Percentiles rank a stretch among this genome's conserved stretches.
These are phyloP conservation scores for Cerastis rubricosa DNA, from an alignment of 2,888 invertebrate genomes.

Conservation along the genomic window DNA sequence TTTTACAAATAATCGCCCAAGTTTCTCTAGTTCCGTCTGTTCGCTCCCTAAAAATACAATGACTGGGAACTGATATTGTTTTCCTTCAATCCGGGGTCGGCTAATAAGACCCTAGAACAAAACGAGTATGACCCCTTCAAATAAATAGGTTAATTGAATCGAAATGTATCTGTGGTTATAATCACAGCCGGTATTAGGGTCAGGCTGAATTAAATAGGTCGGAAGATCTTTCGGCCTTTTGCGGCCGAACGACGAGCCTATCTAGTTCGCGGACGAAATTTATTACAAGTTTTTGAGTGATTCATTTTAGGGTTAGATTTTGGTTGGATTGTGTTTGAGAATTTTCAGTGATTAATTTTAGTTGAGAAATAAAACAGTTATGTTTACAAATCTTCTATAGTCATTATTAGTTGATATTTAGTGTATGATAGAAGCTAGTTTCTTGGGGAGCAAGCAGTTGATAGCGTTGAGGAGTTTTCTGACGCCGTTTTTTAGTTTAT, in stretches of 20 bases:
- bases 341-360: conserved; percentile 27
- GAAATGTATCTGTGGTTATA: conserved; percentile 69
- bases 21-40: not conserved
- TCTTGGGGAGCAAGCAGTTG: not conserved
- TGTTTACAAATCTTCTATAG: not conserved
- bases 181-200: conserved; percentile 62
- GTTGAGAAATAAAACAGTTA: not conserved
- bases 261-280: conserved; percentile 57
- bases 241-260: conserved; percentile 27
- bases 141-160: conserved; percentile 71
- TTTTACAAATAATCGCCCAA: not conserved
- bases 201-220: conserved; percentile 72
- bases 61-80: conserved; percentile 21
- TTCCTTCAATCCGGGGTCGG: conserved; percentile 19
- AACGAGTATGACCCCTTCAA: conserved; percentile 31
- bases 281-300: conserved; percentile 59
- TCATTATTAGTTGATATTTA: not conserved
- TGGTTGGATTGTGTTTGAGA: conserved; percentile 33
- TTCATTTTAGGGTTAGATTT: conserved; percentile 49
- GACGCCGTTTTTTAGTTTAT: not conserved
- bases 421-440: not conserved
- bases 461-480: not conserved
- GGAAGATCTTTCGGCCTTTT: conserved; percentile 70
- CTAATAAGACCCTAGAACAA: conserved; percentile 47
- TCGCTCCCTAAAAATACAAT: conserved; percentile 4